These are phyloP conservation scores for Archips crataeganus DNA, from an alignment of 2,888 invertebrate genomes.

Conservation along the genomic window DNA sequence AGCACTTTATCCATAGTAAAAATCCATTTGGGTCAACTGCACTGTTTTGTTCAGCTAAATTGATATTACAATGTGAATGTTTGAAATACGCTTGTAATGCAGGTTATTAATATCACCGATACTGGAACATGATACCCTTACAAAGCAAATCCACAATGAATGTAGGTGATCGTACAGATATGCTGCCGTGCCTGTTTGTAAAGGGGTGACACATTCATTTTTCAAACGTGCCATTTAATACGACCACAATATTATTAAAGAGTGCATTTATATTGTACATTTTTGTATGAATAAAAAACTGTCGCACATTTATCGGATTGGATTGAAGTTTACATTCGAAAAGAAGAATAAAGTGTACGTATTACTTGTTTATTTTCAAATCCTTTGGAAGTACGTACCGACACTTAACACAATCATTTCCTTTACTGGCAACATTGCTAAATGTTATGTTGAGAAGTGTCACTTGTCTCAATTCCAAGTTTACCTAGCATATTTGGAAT, in stretches of 20 bases:
- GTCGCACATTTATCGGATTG: too few relatives aligned
- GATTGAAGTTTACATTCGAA: too few relatives aligned
- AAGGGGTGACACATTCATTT: constrained; percentile 27
- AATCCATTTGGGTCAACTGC: background rate
- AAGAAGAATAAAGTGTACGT: too few relatives aligned
- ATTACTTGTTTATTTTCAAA: too few relatives aligned
- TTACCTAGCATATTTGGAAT: too few relatives aligned
- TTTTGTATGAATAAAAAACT: background rate
- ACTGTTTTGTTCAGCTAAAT: background rate
- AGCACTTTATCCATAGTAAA: background rate
- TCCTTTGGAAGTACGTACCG: too few relatives aligned
- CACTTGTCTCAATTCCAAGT: too few relatives aligned
- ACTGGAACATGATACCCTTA: constrained; percentile 32
- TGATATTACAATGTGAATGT: background rate
- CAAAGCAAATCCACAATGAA: constrained; percentile 29
- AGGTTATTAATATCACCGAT: constrained; percentile 29
- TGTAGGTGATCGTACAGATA: constrained; percentile 29
- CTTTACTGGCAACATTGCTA: too few relatives aligned
- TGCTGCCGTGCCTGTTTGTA: background rate
- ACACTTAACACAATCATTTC: too few relatives aligned
- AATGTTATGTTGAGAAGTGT: too few relatives aligned
- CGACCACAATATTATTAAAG: background rate
- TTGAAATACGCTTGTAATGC: constrained; percentile 31
- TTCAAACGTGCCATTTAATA: constrained; percentile 6
- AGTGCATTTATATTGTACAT: background rate